Evolutionary conservation across 2,797 vertebrate species (phyloP), one percentile per base, ranked within the genome.

Genomic region (Falco biarmicus): DNA sequence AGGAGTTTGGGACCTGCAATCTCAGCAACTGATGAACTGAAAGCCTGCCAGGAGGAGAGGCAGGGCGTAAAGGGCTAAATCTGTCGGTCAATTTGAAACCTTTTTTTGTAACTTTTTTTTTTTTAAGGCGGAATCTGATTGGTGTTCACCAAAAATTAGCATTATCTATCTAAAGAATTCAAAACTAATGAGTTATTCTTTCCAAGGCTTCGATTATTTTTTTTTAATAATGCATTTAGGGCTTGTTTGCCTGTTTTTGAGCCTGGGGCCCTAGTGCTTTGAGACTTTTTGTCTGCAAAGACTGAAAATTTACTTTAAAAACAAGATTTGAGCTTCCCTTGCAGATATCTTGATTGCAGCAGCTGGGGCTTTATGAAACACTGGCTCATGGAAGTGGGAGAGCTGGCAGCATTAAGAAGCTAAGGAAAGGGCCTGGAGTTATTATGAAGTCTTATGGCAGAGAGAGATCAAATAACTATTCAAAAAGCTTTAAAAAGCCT

Each of bases 221-320:
- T 90, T 80, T 90, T 79, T 13, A 89, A 91, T 95, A 92, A 92
- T 89, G 84, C 47, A 84, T 84, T 86, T 94, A 84, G 71, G 80
- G 13, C 28, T 95, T 91, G 61, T 96, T 93, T 94, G 56, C n/a
- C 54, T 79, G 80, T 48, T 93, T 95, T 76, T 93, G 51, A 85
- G 86, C 64, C 83, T 43, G 29, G 34, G 81, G 78, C 68, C n/a
- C 17, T 93, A 37, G 20, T 51, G 59, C 68, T 90, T 95, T 84
- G 83, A 90, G 68, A 79, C 37, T 93, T 95, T 74, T 95, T 76
- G 89, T 95, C 86, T 93, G 90, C n/a, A 89, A 84, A 95, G 32
- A 21, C 77, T 95, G 71, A 41, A 95, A 96, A 92, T 87, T 80
- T 84, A 82, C 88, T 96, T 90, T 90, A 79, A 78, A 96, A 96